phyloP scores from a whole-genome alignment of 2,888 invertebrate genomes.

The Euclidia mi region DNA sequence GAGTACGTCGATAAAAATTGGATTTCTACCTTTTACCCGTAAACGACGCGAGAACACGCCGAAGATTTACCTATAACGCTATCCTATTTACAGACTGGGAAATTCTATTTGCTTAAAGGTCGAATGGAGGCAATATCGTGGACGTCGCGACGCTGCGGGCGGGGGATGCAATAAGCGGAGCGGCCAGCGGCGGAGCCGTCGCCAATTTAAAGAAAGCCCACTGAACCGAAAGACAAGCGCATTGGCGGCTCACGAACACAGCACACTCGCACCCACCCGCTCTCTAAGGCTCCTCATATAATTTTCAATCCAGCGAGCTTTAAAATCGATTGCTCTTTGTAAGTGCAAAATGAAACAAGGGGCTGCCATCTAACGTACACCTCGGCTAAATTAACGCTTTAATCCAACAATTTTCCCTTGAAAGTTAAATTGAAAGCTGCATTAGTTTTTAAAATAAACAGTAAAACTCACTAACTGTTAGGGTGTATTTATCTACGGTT shows the following conservation, averaged over 20 bases:
- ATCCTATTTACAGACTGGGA: slow-evolving; percentile 86
- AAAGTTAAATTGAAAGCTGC: slow-evolving; percentile 58
- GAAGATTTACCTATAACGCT: slow-evolving; percentile 84
- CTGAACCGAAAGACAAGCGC: slow-evolving; percentile 91
- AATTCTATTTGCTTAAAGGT: slow-evolving; percentile 89
- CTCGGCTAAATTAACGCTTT: slow-evolving; percentile 76
- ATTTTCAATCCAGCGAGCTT: slow-evolving; percentile 90
- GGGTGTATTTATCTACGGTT: slow-evolving; percentile 36
- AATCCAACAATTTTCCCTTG: slow-evolving; percentile 66
- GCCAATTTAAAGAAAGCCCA: slow-evolving; percentile 91
- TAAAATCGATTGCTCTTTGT: slow-evolving; percentile 89
- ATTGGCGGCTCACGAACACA: slow-evolving; percentile 87
- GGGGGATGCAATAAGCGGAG: slow-evolving; percentile 88
- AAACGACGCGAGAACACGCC: slow-evolving; percentile 73
- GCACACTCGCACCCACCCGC: slow-evolving; percentile 76
- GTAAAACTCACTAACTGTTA: slow-evolving; percentile 49
- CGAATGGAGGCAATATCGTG: slow-evolving; percentile 88
- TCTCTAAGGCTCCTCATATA: slow-evolving; percentile 88
- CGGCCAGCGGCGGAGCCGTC: slow-evolving; percentile 86
- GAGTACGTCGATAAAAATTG: slow-evolving; percentile 78
- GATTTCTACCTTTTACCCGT: slow-evolving; percentile 77
- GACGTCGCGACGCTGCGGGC: slow-evolving; percentile 86
- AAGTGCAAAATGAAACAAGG: slow-evolving; percentile 85
- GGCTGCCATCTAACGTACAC: slow-evolving; percentile 66
- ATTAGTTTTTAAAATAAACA: slow-evolving; percentile 57